Conservation (phyloP, 2,888 invertebrate species). For the Cistogaster globosa region DNA sequence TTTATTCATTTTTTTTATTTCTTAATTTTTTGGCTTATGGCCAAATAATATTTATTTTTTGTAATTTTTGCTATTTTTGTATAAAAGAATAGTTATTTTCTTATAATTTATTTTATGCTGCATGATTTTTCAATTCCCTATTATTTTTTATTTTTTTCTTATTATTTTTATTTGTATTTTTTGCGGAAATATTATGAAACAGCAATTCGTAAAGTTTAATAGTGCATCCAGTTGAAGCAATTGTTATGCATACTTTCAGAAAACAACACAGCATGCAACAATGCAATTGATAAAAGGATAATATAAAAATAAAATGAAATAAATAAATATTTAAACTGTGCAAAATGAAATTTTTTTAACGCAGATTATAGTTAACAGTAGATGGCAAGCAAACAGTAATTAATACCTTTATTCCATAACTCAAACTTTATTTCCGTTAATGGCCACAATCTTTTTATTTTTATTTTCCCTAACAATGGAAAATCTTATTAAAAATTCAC, state of each 20-base stretch:
- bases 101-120: slow-evolving; percentile 31
- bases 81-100: slow-evolving; percentile 10
- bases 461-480: no score
- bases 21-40: slow-evolving; percentile 35
- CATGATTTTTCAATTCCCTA: slow-evolving; percentile 27
- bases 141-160: neutral
- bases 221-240: slow-evolving; percentile 41
- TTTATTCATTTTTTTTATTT: slow-evolving; percentile 4
- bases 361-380: no score
- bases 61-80: neutral
- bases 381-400: neutral
- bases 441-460: no score
- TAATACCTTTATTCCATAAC: neutral
- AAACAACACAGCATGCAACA: slow-evolving; percentile 26
- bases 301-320: neutral
- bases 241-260: slow-evolving; percentile 34
- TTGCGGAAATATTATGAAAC: slow-evolving; percentile 30
- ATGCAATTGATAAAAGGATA: neutral
- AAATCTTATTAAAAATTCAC: no score
- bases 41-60: slow-evolving; percentile 45
- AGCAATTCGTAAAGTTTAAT: slow-evolving; percentile 38
- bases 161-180: neutral
- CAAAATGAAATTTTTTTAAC: neutral
- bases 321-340: neutral
- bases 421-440: no score